Percentiles rank a stretch among this genome's conserved stretches.
Conservation (phyloP, 2,888 invertebrate genomes). For the Drosophila quinaria region DNA sequence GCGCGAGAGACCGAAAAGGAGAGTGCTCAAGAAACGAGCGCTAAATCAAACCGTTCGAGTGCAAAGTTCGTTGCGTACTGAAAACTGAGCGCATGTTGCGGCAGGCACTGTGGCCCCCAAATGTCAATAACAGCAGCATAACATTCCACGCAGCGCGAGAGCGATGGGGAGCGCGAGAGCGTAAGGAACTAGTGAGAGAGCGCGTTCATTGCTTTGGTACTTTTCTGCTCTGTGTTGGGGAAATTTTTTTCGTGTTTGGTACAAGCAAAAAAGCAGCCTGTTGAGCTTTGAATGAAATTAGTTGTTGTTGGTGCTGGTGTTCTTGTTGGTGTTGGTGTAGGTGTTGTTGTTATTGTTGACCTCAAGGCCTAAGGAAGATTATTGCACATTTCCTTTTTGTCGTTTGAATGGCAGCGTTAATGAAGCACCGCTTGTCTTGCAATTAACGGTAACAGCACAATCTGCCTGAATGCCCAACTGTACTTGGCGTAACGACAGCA, state of each 20-base stretch:
- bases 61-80: conserved; percentile 78
- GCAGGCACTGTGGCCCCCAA: conserved; percentile 52
- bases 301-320: conserved; percentile 15
- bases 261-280: conserved; percentile 69
- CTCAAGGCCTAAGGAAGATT: conserved; percentile 64
- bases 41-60: conserved; percentile 54
- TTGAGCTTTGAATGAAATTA: conserved; percentile 57
- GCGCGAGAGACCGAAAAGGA: conserved; percentile 35
- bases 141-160: conserved; percentile 47
- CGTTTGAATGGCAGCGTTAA: conserved; percentile 70
- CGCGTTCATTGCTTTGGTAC: conserved; percentile 13
- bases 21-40: conserved; percentile 6
- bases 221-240: conserved; percentile 56
- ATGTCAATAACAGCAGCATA: conserved; percentile 31
- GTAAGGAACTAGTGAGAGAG: neutral
- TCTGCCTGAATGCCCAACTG: conserved; percentile 47
- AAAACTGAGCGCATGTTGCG: conserved; percentile 63
- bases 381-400: conserved; percentile 76
- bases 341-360: conserved; percentile 42
- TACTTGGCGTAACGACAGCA: conserved; percentile 24
- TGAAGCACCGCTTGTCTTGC: conserved; percentile 68
- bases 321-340: conserved; percentile 15
- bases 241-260: conserved; percentile 48
- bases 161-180: neutral
- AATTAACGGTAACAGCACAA: conserved; percentile 52